Percentiles rank a stretch among this genome's conserved stretches.
Conservation (phyloP, 2,888 invertebrate genomes). For the Eristalinus sepulchralis region DNA sequence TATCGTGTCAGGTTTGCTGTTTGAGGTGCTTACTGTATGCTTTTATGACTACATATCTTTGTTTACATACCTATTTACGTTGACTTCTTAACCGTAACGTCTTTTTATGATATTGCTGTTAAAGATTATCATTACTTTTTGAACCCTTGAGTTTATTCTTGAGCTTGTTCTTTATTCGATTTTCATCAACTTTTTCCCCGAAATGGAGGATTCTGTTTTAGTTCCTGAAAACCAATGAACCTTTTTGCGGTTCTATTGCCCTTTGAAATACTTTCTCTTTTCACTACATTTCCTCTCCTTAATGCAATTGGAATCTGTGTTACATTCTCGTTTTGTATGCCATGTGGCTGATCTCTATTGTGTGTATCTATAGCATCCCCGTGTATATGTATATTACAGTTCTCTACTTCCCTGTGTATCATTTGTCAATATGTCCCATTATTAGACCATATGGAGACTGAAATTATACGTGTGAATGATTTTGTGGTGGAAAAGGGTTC, state of each 20-base stretch:
- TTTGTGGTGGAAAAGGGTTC: constrained; percentile 40
- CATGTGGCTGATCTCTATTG: neutral
- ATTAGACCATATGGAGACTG: constrained; percentile 51
- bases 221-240: constrained; percentile 5
- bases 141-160: neutral
- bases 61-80: constrained; percentile 26
- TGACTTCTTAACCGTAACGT: constrained; percentile 31
- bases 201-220: neutral
- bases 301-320: constrained; percentile 40
- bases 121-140: constrained; percentile 37
- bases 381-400: constrained; percentile 8
- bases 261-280: constrained; percentile 20
- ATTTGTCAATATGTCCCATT: constrained; percentile 47
- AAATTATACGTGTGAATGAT: constrained; percentile 32
- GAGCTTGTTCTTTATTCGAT: constrained; percentile 31
- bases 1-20: constrained; percentile 8
- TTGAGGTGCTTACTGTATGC: neutral
- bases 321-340: constrained; percentile 6
- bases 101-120: constrained; percentile 29
- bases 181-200: constrained; percentile 31
- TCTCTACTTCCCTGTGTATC: constrained; percentile 28
- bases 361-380: neutral
- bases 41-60: constrained; percentile 1
- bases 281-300: constrained; percentile 30
- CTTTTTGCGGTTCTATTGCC: constrained; percentile 23